These are phyloP conservation scores for Leucophora obtusa DNA, from an alignment of 2,888 invertebrate genomes.

Conservation along the genomic window DNA sequence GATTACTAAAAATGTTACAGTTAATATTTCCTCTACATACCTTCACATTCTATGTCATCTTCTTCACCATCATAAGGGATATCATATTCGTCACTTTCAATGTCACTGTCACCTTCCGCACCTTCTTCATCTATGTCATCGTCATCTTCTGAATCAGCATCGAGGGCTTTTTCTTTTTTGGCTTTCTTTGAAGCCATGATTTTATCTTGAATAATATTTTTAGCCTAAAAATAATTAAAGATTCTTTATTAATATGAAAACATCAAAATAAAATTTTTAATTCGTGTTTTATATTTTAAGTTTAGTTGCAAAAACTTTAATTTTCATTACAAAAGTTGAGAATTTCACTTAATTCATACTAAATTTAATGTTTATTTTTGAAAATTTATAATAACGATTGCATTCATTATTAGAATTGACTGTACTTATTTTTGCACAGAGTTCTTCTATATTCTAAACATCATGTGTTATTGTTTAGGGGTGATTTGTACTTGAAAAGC, in stretches of 20 bases:
- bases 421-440: slow-evolving; percentile 16
- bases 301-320: too few species aligned
- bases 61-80: slow-evolving; percentile 77
- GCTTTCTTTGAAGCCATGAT: slow-evolving; percentile 79
- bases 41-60: slow-evolving; percentile 76
- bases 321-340: too few species aligned
- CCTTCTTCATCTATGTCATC: slow-evolving; percentile 73
- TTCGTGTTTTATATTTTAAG: too few species aligned
- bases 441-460: not conserved
- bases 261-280: too few species aligned
- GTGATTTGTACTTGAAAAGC: slow-evolving; percentile 36
- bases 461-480: slow-evolving; percentile 45
- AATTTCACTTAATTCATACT: too few species aligned
- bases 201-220: slow-evolving; percentile 77
- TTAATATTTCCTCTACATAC: slow-evolving; percentile 65
- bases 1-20: not conserved
- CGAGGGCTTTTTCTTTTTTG: slow-evolving; percentile 76
- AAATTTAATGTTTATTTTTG: not conserved
- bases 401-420: not conserved
- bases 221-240: slow-evolving; percentile 70
- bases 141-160: slow-evolving; percentile 75
- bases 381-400: not conserved
- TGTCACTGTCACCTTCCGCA: slow-evolving; percentile 77
- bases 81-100: slow-evolving; percentile 78
- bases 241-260: too few species aligned